Evolutionary conservation across 2,888 invertebrate species (phyloP).

Genomic region (Drosophila subsilvestris): DNA sequence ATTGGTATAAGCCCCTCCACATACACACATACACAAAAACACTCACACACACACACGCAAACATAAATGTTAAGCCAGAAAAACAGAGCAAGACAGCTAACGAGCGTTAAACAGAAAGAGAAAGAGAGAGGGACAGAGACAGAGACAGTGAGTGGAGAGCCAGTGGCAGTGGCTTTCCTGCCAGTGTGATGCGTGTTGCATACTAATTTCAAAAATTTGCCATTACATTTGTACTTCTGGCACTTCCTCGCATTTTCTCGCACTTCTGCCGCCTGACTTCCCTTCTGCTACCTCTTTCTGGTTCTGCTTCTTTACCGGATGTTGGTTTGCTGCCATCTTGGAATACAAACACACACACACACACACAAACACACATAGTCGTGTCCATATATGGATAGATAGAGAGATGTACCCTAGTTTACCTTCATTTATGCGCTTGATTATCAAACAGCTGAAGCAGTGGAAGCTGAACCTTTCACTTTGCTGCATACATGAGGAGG

Average conservation of each 20-base stretch:
- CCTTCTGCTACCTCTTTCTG: background rate
- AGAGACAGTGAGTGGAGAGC: too few relatives aligned
- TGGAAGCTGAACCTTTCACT: constrained; percentile 18
- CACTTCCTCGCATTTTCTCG: constrained; percentile 38
- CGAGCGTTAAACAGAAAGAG: background rate
- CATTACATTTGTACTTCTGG: constrained; percentile 74
- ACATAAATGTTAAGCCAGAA: constrained; percentile 33
- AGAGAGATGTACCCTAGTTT: constrained; percentile 36
- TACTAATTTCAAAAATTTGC: constrained; percentile 78
- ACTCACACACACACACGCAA: constrained; percentile 23
- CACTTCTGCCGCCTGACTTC: constrained; percentile 12
- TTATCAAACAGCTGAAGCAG: constrained; percentile 53
- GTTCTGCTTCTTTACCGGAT: constrained; percentile 23
- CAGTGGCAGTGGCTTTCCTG: background rate
- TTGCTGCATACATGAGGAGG: background rate
- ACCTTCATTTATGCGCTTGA: constrained; percentile 57
- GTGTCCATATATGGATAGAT: constrained; percentile 34
- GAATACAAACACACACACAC: constrained; percentile 31
- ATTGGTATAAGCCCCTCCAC: constrained; percentile 54
- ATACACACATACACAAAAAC: constrained; percentile 39
- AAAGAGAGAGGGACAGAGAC: background rate
- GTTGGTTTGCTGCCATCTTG: constrained; percentile 44
- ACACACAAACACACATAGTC: constrained; percentile 20
- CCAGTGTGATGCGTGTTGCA: constrained; percentile 71
- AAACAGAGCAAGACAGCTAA: background rate